Evolutionary conservation across 2,113 vertebrate genomes (phyloP).

Genomic region (Orientallactaga bullata): DNA sequence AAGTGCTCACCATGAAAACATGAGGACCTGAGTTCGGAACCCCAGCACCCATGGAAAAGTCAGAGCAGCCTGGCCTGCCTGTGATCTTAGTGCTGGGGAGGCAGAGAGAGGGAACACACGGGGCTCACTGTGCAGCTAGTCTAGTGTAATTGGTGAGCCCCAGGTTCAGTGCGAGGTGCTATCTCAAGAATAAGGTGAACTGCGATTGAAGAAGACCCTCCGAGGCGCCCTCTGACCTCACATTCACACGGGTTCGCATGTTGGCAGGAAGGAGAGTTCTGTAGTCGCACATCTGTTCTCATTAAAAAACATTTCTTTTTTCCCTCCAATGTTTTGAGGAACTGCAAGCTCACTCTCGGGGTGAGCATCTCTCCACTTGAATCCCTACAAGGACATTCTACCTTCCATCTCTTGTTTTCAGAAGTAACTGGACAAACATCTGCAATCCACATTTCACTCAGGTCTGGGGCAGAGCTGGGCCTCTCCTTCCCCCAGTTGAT

Average conservation of each 20-base stretch:
- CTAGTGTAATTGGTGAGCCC: no score
- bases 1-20: no score
- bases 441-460: not conserved
- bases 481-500: conserved; percentile 64
- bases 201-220: no score
- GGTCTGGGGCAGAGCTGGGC: not conserved
- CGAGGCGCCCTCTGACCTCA: no score
- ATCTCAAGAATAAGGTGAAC: not conserved
- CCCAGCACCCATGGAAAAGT: no score
- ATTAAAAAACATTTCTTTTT: not conserved
- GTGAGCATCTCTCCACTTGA: accelerated
- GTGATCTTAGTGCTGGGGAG: not conserved
- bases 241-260: accelerated
- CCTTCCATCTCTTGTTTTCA: not conserved
- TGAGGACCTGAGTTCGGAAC: no score
- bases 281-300: not conserved
- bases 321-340: not conserved
- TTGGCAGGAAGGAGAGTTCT: no score
- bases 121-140: not conserved
- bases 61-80: no score
- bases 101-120: not conserved
- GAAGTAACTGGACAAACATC: not conserved
- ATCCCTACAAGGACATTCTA: accelerated
- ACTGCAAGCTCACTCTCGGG: not conserved
- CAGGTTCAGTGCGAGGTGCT: not conserved